phyloP scores from a whole-genome alignment of 1,140 invertebrate species.

The Agraylea sexmaculata region DNA sequence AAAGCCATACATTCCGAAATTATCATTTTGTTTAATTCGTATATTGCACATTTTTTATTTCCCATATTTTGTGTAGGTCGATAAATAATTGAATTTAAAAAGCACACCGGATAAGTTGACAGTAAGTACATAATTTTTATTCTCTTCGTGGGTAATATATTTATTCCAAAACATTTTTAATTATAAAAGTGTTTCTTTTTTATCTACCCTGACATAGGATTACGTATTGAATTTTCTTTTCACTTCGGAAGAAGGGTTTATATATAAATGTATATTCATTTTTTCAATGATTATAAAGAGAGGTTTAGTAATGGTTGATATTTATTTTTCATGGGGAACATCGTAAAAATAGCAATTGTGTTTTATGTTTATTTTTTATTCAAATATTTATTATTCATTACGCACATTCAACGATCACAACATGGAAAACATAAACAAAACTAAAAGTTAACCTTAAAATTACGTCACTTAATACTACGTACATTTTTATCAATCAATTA shows the following conservation, averaged over 20 bases:
- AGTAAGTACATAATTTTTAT: no score
- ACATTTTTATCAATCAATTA: constrained; percentile 19
- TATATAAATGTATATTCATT: constrained; percentile 34
- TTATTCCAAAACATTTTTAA: no score
- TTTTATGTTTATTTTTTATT: constrained; percentile 10
- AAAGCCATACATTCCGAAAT: no score
- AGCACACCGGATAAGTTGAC: no score
- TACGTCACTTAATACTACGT: constrained; percentile 20
- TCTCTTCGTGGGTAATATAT: no score
- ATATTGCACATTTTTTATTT: no score
- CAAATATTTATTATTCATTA: constrained; percentile 10
- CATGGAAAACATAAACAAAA: constrained; percentile 22
- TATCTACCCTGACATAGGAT: constrained; percentile 44
- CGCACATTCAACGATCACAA: constrained; percentile 22
- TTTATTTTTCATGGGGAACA: constrained; percentile 14
- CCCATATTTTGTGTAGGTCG: no score
- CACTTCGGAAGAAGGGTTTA: constrained; percentile 28
- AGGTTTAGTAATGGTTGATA: constrained; percentile 23
- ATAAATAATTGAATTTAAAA: no score
- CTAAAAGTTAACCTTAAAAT: constrained; percentile 19
- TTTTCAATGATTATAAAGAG: constrained; percentile 29
- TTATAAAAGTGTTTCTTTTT: no score
- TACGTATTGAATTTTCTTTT: constrained; percentile 36
- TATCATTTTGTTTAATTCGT: no score
- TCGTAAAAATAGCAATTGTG: constrained; percentile 7